A percentile compares a stretch with the other conserved stretches of the same genome.
These are phyloP conservation scores for Heterodera schachtii DNA, from an alignment of 1,140 invertebrate genomes.

Conservation along the genomic window DNA sequence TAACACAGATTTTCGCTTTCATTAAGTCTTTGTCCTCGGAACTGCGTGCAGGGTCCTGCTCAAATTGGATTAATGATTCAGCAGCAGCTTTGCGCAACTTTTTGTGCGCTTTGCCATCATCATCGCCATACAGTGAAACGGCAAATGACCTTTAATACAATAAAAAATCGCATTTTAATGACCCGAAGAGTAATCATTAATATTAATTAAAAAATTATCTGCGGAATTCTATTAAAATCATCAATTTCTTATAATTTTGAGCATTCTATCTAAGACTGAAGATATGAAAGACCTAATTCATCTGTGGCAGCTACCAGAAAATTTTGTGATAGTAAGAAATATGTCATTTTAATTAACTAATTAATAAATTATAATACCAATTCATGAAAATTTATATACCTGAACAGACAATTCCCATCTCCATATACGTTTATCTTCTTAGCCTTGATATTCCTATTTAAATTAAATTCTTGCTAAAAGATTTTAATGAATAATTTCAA, in stretches of 20 bases:
- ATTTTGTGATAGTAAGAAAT: no score
- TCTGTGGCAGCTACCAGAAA: no score
- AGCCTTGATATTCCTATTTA: not conserved
- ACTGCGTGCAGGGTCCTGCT: not conserved
- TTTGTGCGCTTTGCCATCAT: not conserved
- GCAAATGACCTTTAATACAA: not conserved
- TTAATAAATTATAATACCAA: no score
- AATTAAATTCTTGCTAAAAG: not conserved
- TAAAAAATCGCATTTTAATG: not conserved
- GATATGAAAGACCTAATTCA: no score
- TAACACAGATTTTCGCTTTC: not conserved
- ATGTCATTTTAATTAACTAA: no score
- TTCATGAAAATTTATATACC: not conserved
- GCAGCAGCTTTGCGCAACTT: not conserved
- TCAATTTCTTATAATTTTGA: not conserved
- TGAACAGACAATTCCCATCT: not conserved
- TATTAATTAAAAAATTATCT: not conserved
- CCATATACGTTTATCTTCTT: not conserved
- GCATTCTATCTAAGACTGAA: not conserved
- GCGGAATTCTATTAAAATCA: not conserved
- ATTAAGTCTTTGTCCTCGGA: not conserved
- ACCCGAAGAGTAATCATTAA: not conserved
- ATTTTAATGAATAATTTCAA: not conserved
- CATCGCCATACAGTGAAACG: not conserved
- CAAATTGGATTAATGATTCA: not conserved